These are phyloP conservation scores for Acanthacorydalis orientalis DNA, from an alignment of 2,888 invertebrate species.

Conservation along the genomic window DNA sequence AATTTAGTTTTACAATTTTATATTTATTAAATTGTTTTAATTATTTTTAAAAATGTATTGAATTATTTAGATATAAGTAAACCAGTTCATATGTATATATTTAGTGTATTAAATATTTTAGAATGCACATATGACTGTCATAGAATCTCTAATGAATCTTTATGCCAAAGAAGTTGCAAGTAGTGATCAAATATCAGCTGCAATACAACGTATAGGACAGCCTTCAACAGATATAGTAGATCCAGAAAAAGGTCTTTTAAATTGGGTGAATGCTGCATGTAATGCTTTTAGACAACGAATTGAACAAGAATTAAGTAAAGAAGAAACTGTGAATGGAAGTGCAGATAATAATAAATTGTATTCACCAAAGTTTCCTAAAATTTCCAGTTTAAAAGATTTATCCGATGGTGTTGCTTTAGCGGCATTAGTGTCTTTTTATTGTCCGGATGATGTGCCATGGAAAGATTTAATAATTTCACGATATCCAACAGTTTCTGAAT, in stretches of 20 bases:
- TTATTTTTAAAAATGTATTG: no score
- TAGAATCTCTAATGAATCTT: constrained; percentile 87
- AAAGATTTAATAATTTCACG: constrained; percentile 43
- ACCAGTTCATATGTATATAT: no score
- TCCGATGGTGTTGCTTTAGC: constrained; percentile 84
- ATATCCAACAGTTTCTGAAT: constrained; percentile 70
- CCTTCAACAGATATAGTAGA: constrained; percentile 28
- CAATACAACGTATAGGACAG: constrained; percentile 55
- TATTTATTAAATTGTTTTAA: no score
- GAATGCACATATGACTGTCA: constrained; percentile 90
- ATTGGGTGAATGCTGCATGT: constrained; percentile 83
- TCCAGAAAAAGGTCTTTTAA: constrained; percentile 67
- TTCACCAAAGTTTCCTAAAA: constrained; percentile 44
- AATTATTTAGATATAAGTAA: no score
- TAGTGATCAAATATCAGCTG: constrained; percentile 68
- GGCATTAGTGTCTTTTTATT: constrained; percentile 79
- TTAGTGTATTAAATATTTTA: constrained; percentile 28
- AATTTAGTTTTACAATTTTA: no score
- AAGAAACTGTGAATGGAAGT: neutral
- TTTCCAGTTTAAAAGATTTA: constrained; percentile 70
- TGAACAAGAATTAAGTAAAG: constrained; percentile 24
- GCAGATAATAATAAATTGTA: constrained; percentile 19
- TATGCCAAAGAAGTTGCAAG: constrained; percentile 87
- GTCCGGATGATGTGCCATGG: constrained; percentile 62
- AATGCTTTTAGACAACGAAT: constrained; percentile 49